Evolutionary conservation across 2,888 invertebrate species (phyloP).

Genomic region (Spisula subtruncata): DNA sequence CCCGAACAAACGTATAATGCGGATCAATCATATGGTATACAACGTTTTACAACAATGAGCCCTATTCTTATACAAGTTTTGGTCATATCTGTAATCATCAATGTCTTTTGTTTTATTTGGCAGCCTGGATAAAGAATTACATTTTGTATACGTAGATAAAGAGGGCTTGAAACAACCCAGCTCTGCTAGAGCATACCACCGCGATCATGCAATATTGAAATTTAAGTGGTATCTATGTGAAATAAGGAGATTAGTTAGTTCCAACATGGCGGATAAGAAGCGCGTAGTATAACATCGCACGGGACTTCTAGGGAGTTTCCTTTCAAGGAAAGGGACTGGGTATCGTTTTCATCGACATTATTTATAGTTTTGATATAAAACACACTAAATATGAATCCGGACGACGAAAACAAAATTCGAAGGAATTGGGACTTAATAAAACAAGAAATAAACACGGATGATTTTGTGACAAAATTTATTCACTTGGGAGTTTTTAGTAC

Average conservation of each 20-base stretch:
- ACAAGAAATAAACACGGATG: slow-evolving; percentile 73
- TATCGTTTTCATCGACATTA: slow-evolving; percentile 18
- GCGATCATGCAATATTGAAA: slow-evolving; percentile 41
- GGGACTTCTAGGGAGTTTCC: not conserved
- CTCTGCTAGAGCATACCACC: not conserved
- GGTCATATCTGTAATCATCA: slow-evolving; percentile 37
- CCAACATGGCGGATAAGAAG: slow-evolving; percentile 32
- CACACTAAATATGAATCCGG: slow-evolving; percentile 60
- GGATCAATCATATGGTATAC: not conserved
- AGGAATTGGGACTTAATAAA: slow-evolving; percentile 73
- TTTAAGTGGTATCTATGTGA: slow-evolving; percentile 35
- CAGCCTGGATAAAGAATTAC: slow-evolving; percentile 36
- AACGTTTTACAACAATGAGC: not conserved
- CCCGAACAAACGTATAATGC: not conserved
- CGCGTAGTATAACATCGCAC: not conserved
- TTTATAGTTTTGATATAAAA: not conserved
- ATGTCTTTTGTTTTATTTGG: slow-evolving; percentile 44
- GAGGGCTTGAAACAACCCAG: slow-evolving; percentile 1
- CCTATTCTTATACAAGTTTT: not conserved
- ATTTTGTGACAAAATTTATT: slow-evolving; percentile 69
- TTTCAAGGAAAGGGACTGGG: not conserved
- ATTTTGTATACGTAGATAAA: not conserved
- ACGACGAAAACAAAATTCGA: slow-evolving; percentile 71
- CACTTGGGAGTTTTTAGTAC: slow-evolving; percentile 67
- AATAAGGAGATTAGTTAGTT: slow-evolving; percentile 8